Base-by-base conservation (phyloP, 2,113 vertebrate species). In the Origma solitaria region DNA sequence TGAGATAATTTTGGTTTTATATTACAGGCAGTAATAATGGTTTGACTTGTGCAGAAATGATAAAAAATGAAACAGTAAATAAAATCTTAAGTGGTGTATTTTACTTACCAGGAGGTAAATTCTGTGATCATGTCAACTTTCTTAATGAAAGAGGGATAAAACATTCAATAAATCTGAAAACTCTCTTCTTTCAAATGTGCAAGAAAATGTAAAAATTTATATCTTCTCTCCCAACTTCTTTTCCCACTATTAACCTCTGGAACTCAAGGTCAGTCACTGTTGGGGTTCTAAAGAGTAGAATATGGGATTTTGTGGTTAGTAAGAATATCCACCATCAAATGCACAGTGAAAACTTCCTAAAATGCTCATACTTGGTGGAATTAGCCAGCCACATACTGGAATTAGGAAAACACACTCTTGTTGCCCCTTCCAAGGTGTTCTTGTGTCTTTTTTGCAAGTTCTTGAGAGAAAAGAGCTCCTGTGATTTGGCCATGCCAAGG, bases 101-200 rank as follows among this genome's bases (percentile, higher is more conserved):
- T 92, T 96, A 50, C 13, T 73, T 88, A 80, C 16, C 47, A 60
- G 47, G 44, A 90, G 79, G 64, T 88, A 94, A 95, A 90, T 38
- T 95, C 45, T 40, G 38, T 62, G 28, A 51, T 42, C 27, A 3
- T 90, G 56, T 66, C 86, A 90, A 64, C 62, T 88, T 90, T 13
- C 79, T 37, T 93, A 86, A 82, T 49, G n/a, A 69, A 60, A 90
- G 51, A 81, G 30, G 33, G 47, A 94, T 86, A 92, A 93, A 94
- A 44, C 35, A 75, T 78, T 73, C 71, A 76, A 66, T 88, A 93
- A 95, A 95, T 72, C 31, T 24, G 50, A 86, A 93, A 86, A 20
- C 10, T 38, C 38, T 89, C 23, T 54, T 45, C 33, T 89, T 89
- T 72, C 20, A 86, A 88, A 70, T 22, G 35, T 7, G 5, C 23